Evolutionary conservation across 1,140 invertebrate genomes (phyloP).

Genomic region (Ooceraea biroi): DNA sequence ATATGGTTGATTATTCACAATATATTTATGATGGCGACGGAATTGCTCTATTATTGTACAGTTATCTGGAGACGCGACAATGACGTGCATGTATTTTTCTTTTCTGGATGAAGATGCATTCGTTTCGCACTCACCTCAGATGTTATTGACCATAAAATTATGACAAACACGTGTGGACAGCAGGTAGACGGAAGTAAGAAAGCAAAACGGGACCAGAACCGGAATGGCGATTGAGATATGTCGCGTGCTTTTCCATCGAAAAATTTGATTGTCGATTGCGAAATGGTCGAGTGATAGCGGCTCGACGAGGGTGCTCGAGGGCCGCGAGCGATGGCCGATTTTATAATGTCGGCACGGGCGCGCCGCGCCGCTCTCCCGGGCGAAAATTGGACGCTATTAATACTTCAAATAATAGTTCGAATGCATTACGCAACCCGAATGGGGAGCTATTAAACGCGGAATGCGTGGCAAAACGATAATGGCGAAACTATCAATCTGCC

Average conservation of each 20-base stretch:
- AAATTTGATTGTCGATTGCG: conserved; percentile 4
- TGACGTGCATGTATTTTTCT: not conserved
- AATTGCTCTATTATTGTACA: no score
- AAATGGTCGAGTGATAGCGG: not conserved
- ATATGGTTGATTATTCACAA: no score
- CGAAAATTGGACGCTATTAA: conserved; percentile 57
- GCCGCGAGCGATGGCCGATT: conserved; percentile 12
- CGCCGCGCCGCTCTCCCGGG: not conserved
- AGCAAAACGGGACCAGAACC: not conserved
- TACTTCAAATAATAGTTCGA: conserved; percentile 57
- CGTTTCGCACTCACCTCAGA: not conserved
- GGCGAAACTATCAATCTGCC: conserved; percentile 50
- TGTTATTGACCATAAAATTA: not conserved
- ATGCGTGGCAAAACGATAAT: conserved; percentile 52
- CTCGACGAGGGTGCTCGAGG: not conserved
- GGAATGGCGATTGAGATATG: not conserved
- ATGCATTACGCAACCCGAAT: conserved; percentile 51
- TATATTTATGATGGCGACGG: no score
- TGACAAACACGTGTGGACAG: not conserved
- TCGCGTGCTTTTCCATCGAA: not conserved
- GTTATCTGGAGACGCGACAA: no score
- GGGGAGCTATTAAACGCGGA: conserved; percentile 50
- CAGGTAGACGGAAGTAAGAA: conserved; percentile 3
- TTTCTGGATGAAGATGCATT: conserved; percentile 6
- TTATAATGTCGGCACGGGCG: conserved; percentile 35